phyloP scores from a whole-genome alignment of 2,797 vertebrate species.

The Sebastes goodei region DNA sequence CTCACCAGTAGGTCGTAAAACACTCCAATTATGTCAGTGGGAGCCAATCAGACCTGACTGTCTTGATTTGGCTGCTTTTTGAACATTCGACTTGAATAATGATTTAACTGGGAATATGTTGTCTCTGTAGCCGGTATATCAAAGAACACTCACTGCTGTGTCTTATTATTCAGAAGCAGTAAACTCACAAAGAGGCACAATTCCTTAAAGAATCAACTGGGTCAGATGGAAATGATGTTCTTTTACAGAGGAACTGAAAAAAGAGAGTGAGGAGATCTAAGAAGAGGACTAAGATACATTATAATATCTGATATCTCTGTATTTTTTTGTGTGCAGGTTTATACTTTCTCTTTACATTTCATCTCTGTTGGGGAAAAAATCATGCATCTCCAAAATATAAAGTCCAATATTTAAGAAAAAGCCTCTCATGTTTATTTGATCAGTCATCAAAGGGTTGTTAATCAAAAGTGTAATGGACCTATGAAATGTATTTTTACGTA shows the following conservation, averaged over 20 bases:
- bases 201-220: slow-evolving; percentile 18
- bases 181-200: slow-evolving; percentile 5
- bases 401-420: neutral
- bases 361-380: neutral
- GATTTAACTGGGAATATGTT: slow-evolving; percentile 20
- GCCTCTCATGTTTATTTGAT: neutral
- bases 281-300: neutral
- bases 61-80: neutral
- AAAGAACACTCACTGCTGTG: neutral
- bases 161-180: slow-evolving; percentile 8
- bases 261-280: slow-evolving; percentile 10
- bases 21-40: slow-evolving; percentile 29
- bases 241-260: neutral
- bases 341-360: neutral
- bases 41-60: slow-evolving; percentile 38
- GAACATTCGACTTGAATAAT: neutral
- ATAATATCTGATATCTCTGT: neutral
- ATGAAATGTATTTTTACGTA: neutral
- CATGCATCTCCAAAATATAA: neutral
- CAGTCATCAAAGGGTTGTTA: neutral
- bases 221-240: slow-evolving; percentile 27
- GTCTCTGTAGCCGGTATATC: neutral
- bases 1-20: slow-evolving; percentile 27
- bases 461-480: neutral
- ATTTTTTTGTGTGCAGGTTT: neutral